These are phyloP conservation scores for Cataglyphis albicans DNA, from an alignment of 2,888 invertebrate genomes.

Conservation along the genomic window DNA sequence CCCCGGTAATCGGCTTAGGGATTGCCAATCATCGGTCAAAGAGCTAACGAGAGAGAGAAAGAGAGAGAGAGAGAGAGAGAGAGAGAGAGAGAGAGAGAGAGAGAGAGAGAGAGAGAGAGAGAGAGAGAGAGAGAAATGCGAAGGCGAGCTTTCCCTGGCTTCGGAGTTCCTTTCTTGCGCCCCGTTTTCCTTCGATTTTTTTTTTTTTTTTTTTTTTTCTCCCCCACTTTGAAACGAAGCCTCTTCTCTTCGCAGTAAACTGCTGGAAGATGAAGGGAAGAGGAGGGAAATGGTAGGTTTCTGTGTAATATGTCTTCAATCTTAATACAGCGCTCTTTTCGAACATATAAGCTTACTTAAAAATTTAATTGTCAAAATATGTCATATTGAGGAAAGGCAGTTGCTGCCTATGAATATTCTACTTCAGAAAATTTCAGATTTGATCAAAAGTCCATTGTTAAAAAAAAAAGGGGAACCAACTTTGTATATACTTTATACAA, in stretches of 20 bases:
- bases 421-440: background rate
- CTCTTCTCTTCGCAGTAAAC: conserved; percentile 41
- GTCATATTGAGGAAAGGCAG: background rate
- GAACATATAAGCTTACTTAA: conserved; percentile 15
- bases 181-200: conserved; percentile 43
- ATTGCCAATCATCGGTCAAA: conserved; percentile 84
- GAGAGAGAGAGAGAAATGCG: conserved; percentile 50
- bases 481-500: background rate
- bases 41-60: conserved; percentile 68
- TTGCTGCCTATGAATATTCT: background rate
- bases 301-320: conserved; percentile 30
- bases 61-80: conserved; percentile 17
- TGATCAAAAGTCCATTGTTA: background rate
- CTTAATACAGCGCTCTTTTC: conserved; percentile 23
- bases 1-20: conserved; percentile 84
- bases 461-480: background rate
- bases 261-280: conserved; percentile 46
- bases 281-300: conserved; percentile 36
- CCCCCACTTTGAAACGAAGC: conserved; percentile 27
- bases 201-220: conserved; percentile 34
- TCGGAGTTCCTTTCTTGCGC: conserved; percentile 57
- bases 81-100: background rate
- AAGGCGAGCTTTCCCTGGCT: conserved; percentile 67
- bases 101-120: conserved; percentile 17
- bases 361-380: conserved; percentile 44